phyloP scores from a whole-genome alignment of 1,140 invertebrate species.

The Idris sp. region DNA sequence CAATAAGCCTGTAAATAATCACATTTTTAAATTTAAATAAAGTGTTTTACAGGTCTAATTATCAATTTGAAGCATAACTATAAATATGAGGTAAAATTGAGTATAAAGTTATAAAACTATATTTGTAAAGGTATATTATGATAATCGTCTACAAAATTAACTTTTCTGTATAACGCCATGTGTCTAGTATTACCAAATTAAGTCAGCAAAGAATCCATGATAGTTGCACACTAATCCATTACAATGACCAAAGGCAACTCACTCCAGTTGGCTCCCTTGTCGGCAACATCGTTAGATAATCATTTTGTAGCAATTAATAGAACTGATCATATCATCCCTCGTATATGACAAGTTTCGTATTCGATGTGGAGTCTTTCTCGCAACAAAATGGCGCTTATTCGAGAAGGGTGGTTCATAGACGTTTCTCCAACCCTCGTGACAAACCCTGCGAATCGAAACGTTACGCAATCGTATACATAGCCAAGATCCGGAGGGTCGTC shows the following conservation, averaged over 20 bases:
- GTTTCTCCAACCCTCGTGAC: conserved; percentile 68
- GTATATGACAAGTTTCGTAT: conserved; percentile 46
- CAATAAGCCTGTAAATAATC: no score
- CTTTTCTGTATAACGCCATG: conserved; percentile 29
- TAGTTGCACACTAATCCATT: conserved; percentile 32
- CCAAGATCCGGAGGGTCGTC: conserved; percentile 72
- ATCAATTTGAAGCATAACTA: no score
- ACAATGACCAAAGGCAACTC: conserved; percentile 26
- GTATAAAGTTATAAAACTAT: no score
- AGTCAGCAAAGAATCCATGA: conserved; percentile 12
- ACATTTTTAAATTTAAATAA: no score
- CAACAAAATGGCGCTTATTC: conserved; percentile 71
- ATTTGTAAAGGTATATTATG: no score
- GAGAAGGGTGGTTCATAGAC: conserved; percentile 65
- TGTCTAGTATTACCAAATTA: conserved; percentile 19
- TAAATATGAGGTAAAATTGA: no score
- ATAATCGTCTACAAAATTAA: no score
- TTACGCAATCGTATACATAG: conserved; percentile 77
- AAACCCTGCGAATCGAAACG: conserved; percentile 67
- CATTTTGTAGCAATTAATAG: conserved; percentile 58
- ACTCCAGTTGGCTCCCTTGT: conserved; percentile 28
- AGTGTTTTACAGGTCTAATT: no score
- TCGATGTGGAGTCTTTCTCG: conserved; percentile 26
- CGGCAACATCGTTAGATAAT: conserved; percentile 45
- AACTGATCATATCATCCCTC: conserved; percentile 62